phyloP scores from a whole-genome alignment of 2,797 vertebrate species.

The Erithacus rubecula region DNA sequence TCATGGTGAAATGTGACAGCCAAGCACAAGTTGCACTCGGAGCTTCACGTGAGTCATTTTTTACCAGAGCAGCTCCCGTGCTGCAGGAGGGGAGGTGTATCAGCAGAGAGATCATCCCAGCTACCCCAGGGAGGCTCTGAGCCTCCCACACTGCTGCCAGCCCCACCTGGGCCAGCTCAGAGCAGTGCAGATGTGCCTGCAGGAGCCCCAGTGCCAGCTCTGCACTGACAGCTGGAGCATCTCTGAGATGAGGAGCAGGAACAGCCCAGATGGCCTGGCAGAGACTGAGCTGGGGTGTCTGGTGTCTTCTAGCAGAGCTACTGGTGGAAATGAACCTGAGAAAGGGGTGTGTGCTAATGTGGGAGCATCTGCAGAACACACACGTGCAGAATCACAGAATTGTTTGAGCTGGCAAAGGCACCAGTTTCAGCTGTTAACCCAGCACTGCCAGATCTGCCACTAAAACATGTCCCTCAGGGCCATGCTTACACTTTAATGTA shows the following conservation, averaged over 20 bases:
- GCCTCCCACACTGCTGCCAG: conserved; percentile 44
- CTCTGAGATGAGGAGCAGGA: fast-evolving
- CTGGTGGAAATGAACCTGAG: not conserved
- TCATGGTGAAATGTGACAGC: fast-evolving
- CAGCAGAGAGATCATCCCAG: conserved; percentile 18
- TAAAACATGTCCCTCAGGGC: not conserved
- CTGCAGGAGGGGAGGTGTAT: conserved; percentile 4
- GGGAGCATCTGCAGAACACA: not conserved
- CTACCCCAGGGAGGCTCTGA: not conserved
- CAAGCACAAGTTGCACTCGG: fast-evolving
- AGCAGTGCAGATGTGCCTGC: not conserved
- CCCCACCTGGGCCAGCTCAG: conserved; percentile 28
- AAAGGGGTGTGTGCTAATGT: not conserved
- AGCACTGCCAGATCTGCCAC: not conserved
- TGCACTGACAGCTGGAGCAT: not conserved
- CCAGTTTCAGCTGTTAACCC: not conserved
- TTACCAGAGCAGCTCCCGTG: not conserved
- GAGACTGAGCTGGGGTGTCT: not conserved
- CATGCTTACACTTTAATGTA: not conserved
- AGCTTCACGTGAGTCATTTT: not conserved
- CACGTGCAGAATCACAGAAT: fast-evolving
- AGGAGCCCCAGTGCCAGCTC: not conserved
- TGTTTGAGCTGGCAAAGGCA: not conserved
- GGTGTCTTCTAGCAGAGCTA: not conserved
- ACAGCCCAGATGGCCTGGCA: not conserved